Base-by-base conservation (phyloP, 2,888 invertebrate genomes). In the Apotomis betuletana region DNA sequence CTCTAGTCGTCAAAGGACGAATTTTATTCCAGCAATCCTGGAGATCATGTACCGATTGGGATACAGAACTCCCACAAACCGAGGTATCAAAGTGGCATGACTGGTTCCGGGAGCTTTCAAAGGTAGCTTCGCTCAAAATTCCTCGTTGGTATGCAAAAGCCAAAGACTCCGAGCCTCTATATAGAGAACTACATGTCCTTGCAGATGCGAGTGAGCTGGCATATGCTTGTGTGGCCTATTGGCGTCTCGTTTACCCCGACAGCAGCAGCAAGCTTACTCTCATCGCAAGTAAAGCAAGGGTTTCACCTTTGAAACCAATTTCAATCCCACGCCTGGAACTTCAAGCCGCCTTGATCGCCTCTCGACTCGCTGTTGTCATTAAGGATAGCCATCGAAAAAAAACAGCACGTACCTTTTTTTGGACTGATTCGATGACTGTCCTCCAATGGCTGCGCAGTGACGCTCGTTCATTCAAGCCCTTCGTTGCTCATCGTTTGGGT, bases 401-500 rank as follows among this genome's bases (percentile, higher is more conserved):
- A 12, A 44, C 63, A 44, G 52, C 36, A 0, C 51, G 52, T 15
- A 15, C 15, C 41, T 9, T 67, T 1, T 75, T 75, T 12, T 77
- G 75, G 75, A 74, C 75, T 0, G 76, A 76, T 13, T 73, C 75
- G 5, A 70, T 13, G 3, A 77, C 78, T 1, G 75, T 74, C 1
- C 52, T 76, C 0, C 54, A 67, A 2, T 76, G 77, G 77, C 68
- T 76, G 5, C 67, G 72, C 0, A 72, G 64, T 44, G 74, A 75
- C 4, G 55, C 76, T 6, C 61, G 77, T 3, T 9, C 55, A 0
- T 77, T 69, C 67, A 76, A 76, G 63, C 63, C 72, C 0, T 77
- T 74, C 54, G 75, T 77, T 12, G 77, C 77, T 1, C 76, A 80
- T 64, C 27, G 77, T 4, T n/a, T 78, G 0, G 77, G 75, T 1